Evolutionary conservation across 1,140 invertebrate species (phyloP).

Genomic region (Drosophila obscura): DNA sequence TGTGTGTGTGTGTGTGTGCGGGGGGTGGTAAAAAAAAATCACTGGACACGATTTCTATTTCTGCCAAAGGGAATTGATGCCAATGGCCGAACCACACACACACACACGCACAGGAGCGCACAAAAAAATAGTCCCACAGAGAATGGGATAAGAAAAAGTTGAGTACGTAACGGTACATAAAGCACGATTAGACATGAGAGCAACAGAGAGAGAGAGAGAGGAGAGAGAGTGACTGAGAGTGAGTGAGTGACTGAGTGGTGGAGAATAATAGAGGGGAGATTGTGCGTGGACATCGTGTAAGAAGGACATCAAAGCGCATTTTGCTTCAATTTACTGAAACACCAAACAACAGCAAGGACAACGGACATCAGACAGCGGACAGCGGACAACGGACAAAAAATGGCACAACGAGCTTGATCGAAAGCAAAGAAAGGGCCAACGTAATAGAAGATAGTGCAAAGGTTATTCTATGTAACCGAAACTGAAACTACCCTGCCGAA

Average conservation of each 20-base stretch:
- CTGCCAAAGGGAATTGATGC: slow-evolving; percentile 47
- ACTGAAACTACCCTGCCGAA: too few species aligned
- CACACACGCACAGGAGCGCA: slow-evolving; percentile 4
- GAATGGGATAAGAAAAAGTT: slow-evolving; percentile 53
- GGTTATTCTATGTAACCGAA: too few species aligned
- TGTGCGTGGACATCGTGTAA: slow-evolving; percentile 54
- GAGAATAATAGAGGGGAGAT: neutral
- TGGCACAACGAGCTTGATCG: slow-evolving; percentile 23
- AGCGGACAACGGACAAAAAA: slow-evolving; percentile 5
- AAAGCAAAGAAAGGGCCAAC: slow-evolving; percentile 39
- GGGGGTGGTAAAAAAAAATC: slow-evolving; percentile 57
- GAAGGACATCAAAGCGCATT: slow-evolving; percentile 78
- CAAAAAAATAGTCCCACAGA: slow-evolving; percentile 29
- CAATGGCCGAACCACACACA: too few species aligned
- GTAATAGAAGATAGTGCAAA: too few species aligned
- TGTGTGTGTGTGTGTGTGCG: neutral
- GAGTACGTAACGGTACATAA: slow-evolving; percentile 82
- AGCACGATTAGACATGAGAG: slow-evolving; percentile 73
- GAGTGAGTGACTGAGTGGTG: neutral
- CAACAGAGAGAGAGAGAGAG: neutral
- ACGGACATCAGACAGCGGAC: too few species aligned
- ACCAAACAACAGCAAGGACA: slow-evolving; percentile 57
- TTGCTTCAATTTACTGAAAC: slow-evolving; percentile 82
- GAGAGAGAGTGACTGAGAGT: neutral
- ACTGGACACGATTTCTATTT: slow-evolving; percentile 69